Base-by-base conservation (phyloP, 2,113 vertebrate species). In the Platysteira castanea region DNA sequence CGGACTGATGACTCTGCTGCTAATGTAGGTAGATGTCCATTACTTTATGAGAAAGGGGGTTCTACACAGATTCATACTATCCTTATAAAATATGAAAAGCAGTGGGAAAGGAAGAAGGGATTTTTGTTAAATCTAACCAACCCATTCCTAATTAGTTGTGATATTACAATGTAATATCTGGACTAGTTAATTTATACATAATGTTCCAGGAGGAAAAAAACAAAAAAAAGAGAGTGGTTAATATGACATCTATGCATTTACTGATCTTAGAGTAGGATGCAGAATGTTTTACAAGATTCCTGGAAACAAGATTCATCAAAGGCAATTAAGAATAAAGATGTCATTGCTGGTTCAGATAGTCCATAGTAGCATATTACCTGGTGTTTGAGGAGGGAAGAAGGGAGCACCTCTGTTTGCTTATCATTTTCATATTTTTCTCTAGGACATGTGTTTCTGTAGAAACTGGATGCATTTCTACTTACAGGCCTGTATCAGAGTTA, bases 151-250 rank as follows among this genome's bases (percentile, higher is more conserved):
- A 37, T 49, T 68, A 56, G 3, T 23, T 77, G 13, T 37, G 9
- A 10, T 61, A 42, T 31, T 67, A 39, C 6, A 16, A 27, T 0
- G 0, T 23, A 21, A 2, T 74, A 39, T 91, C 63, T 78, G 42
- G 68, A 82, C 7, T 61, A 44, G 12, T 50, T 86, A 44, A 12
- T 7, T 13, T 47, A 20, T 33, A 26, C 2, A 16, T 24, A 59
- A 28, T 28, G 0, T 17, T 83, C 12, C 16, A 64, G 44, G 41
- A 75, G 18, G 11, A 33, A 75, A 46, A 9, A 5, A 23, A 30
- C 11, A 8, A 7, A 28, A 19, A 71, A 73, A 6, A 7, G 0
- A 33, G 2, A 27, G 23, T 33, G 7, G 1, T 27, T 33, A 67
- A 19, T 50, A 56, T 15, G 26, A 59, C 22, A 31, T 15, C 7